Base-by-base conservation (phyloP, 2,888 invertebrate genomes). In the Erannis defoliaria region DNA sequence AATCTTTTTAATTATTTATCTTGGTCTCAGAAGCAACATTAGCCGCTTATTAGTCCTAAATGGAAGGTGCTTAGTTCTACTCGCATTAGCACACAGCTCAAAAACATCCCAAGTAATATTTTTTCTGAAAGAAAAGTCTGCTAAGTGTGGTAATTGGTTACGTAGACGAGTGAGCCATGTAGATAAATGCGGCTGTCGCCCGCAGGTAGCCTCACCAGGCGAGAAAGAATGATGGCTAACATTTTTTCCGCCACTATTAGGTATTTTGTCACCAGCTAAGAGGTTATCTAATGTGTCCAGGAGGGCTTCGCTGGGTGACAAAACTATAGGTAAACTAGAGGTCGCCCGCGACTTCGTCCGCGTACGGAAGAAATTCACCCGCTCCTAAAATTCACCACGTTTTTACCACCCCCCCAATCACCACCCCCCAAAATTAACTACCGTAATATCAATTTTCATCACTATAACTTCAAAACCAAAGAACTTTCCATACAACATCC, bases 231-330 rank as follows among this genome's bases (percentile, higher is more conserved):
- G 56, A 67, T 62, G 5, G 56, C 64, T 49, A 48, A 60, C 56
- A 64, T 59, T 67, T 67, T 67, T 62, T 67, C 64, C 48, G 55
- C 64, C 65, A 58, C 63, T 68, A 68, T 61, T 63, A 65, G 62
- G 60, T 68, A 68, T 65, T 67, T 65, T 65, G 67, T 68, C 67
- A 63, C 55, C 55, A 42, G 55, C 57, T 62, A 51, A 60, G 56
- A 58, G 67, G 65, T 42, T 63, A 65, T 67, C 62, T 65, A 64
- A 67, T 64, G 62, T 59, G 55, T 48, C 45, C 64, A 64, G 64
- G 53, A 55, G 63, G 55, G 57, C 48, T 53, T 50, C 59, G 38
- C 58, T 55, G 31, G 49, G 54, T 48, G 55, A 55, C 53, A 23
- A 19, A 45, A 49, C 16, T 29, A 31, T 19, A 23, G 14, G 5